Evolutionary conservation across 2,113 vertebrate genomes (phyloP), one percentile per base, ranked within the genome.

Genomic region (Corythoichthys haematopterus): DNA sequence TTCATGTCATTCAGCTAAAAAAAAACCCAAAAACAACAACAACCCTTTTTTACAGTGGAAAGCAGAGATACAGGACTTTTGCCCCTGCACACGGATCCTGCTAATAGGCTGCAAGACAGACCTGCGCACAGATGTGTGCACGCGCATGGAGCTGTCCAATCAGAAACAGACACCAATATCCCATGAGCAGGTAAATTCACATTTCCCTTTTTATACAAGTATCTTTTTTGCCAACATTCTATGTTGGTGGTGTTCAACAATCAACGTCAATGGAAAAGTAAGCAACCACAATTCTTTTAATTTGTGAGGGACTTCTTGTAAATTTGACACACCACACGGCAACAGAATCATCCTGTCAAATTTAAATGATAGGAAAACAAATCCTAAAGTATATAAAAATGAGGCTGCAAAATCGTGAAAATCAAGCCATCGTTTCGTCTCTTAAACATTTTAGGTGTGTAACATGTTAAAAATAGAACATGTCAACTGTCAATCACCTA

Each of bases 41-140:
- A 43, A 8, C 35, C 2, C 56, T 33, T 65, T 12, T 61, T 55
- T 47, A 4, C 77, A 98, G 96, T 98, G 96, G 96, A 97, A 96
- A 85, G 90, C 93, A 0, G 96, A 98, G 83, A 95, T 98, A 76
- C 87, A 94, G 85, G 96, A 98, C 73, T 97, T 96, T 80, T 98
- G 95, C 73, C 92, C 95, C 70, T 93, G 90, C 84, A 95, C 95
- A 3, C 92, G 93, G 3, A 93, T 97, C 81, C 88, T 98, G 40
- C 91, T 98, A 14, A 92, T 98, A 15, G 96, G 96, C 78, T 98
- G 96, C 70, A 97, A 97, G 84, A 97, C 91, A 0, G 96, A 98
- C 66, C 90, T 98, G 11, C 91, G 96, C 70, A 96, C 95, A 0
- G 96, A 98, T 20, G 90, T 97, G n/a, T 96, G 96, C 88, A 97